Evolutionary conservation across 2,797 vertebrate species (phyloP), one percentile per base, ranked within the genome.

Genomic region (Pteropus rufus): DNA sequence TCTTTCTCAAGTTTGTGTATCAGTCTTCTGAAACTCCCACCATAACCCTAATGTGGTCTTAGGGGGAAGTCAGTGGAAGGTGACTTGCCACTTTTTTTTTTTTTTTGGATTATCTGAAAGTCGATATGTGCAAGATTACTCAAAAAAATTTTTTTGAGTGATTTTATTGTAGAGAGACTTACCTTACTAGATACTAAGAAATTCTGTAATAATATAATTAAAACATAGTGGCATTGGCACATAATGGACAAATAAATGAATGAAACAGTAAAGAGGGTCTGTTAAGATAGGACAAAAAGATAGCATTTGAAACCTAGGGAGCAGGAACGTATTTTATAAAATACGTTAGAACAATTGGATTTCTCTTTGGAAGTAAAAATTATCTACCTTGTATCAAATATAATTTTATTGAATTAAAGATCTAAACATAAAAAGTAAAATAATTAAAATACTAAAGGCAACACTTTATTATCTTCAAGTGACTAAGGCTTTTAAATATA

Each of bases 341-440:
- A 60, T 75, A 75, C 7, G 0, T 64, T 58, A 70, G n/a, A 67
- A 76, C 18, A 80, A 76, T 10, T 75, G 29, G 6, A 70, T 69
- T 93, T 65, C 67, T 76, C 44, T 69, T 93, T 85, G 60, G 72
- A 92, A 70, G 93, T 64, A 85, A 49, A 86, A 89, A 65, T 56
- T 89, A 67, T 73, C 49, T 84, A 86, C 11, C 7, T 76, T 62
- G 36, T 44, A 91, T 72, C 16, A 80, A 64, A 80, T 80, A 70
- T 54, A 80, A 83, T 41, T 77, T 91, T 52, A 67, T 19, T 31
- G 44, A 54, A 77, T 70, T 87, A 89, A 83, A 80, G 9, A 23
- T 56, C 29, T 69, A 88, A 79, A 67, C 23, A 10, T 77, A 73
- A 83, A 87, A 79, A 76, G 19, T 21, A 56, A 9, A 85, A 29